Conservation (phyloP, 2,888 invertebrate species). For the Onchidella celtica region DNA sequence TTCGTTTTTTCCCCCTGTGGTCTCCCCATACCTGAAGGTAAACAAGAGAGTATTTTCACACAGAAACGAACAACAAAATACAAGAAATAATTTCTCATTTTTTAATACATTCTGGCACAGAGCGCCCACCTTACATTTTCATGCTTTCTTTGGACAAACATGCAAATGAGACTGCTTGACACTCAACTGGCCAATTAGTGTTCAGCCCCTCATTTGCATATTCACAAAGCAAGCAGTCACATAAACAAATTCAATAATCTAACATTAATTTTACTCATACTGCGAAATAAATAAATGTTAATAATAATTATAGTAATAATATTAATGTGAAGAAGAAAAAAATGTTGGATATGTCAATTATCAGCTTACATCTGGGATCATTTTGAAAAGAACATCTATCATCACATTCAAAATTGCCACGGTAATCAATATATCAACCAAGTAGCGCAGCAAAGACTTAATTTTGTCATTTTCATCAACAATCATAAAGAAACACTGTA, state of each 20-base stretch:
- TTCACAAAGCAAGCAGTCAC: constrained; percentile 28
- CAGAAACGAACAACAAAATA: constrained; percentile 9
- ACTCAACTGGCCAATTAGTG: constrained; percentile 12
- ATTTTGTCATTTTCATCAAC: constrained; percentile 1
- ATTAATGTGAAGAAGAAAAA: constrained; percentile 34
- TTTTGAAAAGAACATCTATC: not conserved
- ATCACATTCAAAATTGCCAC: not conserved
- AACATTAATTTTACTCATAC: constrained; percentile 47
- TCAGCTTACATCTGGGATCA: not conserved
- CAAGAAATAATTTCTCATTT: constrained; percentile 36
- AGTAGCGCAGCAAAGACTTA: not conserved
- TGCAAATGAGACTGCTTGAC: constrained; percentile 37
- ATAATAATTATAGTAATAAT: constrained; percentile 40
- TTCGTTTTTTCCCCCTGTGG: too few species aligned
- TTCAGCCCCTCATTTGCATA: constrained; percentile 27
- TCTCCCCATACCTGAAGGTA: not conserved
- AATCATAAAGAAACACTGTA: not conserved
- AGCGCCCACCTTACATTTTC: constrained; percentile 49
- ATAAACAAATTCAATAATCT: constrained; percentile 49
- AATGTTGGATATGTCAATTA: constrained; percentile 42
- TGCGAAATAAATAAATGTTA: constrained; percentile 40
- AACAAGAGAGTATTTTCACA: not conserved
- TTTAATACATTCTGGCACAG: constrained; percentile 50
- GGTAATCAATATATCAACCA: not conserved
- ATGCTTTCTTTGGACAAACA: constrained; percentile 13